A percentile compares a stretch with the other conserved stretches of the same genome.
Conservation (phyloP, 2,113 vertebrate species). For the Otocyon megalotis region DNA sequence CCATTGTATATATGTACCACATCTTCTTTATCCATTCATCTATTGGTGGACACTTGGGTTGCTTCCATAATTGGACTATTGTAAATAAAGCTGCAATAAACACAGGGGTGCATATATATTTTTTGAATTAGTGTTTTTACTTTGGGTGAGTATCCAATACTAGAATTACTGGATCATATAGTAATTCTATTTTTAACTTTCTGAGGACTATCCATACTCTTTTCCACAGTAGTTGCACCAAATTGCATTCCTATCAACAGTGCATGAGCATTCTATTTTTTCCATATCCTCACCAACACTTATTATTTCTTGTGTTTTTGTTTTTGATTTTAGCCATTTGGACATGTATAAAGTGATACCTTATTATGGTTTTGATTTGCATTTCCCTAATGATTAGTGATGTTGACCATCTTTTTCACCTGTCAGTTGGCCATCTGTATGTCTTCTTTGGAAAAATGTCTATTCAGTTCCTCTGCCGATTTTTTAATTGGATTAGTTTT, state of each 20-base stretch:
- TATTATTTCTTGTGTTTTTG: neutral
- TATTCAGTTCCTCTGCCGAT: neutral
- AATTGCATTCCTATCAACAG: neutral
- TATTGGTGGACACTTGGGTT: neutral
- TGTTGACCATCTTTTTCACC: neutral
- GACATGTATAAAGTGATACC: neutral
- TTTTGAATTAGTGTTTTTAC: neutral
- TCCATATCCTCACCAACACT: neutral
- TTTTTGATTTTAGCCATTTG: neutral
- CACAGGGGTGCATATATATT: neutral
- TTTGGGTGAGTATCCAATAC: neutral
- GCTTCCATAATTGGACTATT: neutral
- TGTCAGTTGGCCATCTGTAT: neutral
- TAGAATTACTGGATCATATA: neutral
- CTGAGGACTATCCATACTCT: neutral
- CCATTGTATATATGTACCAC: neutral
- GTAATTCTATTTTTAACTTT: neutral
- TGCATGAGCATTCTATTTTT: neutral
- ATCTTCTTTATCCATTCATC: too few species aligned
- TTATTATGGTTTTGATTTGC: neutral
- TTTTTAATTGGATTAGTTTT: neutral
- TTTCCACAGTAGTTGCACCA: neutral
- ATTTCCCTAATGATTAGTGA: neutral
- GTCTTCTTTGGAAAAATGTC: neutral
- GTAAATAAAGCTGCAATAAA: neutral